Conservation (phyloP, 2,888 invertebrate genomes). For the Volucella zonaria region DNA sequence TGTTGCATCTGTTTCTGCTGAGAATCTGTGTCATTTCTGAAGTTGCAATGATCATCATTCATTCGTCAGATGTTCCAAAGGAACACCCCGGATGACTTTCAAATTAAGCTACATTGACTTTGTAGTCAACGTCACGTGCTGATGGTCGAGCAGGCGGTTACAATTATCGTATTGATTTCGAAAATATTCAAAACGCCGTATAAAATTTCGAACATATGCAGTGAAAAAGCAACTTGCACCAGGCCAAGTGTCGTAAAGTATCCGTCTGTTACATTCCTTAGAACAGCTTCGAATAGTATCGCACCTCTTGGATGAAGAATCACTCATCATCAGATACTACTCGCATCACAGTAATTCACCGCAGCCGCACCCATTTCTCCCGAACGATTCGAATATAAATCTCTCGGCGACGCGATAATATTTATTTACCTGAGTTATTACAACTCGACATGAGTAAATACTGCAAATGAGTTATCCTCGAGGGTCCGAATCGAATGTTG, state of each 20-base stretch:
- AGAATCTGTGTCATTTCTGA: slow-evolving; percentile 58
- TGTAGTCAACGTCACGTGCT: slow-evolving; percentile 58
- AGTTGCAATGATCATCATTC: slow-evolving; percentile 46
- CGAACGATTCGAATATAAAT: slow-evolving; percentile 42
- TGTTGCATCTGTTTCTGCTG: slow-evolving; percentile 22
- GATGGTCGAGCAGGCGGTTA: slow-evolving; percentile 24
- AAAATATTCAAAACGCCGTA: slow-evolving; percentile 31
- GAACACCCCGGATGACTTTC: slow-evolving; percentile 59
- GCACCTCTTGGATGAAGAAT: background rate
- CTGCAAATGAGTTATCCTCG: slow-evolving; percentile 48
- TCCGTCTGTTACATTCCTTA: no score
- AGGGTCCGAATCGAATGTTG: slow-evolving; percentile 11
- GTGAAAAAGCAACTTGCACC: background rate
- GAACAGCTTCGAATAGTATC: background rate
- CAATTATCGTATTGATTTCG: slow-evolving; percentile 40
- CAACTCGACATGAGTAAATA: slow-evolving; percentile 41
- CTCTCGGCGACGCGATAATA: slow-evolving; percentile 39
- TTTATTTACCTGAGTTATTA: slow-evolving; percentile 51
- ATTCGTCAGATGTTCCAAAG: slow-evolving; percentile 34
- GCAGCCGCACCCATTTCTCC: slow-evolving; percentile 37
- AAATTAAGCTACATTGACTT: slow-evolving; percentile 3
- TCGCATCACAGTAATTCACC: background rate
- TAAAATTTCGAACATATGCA: slow-evolving; percentile 31
- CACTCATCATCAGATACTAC: background rate
- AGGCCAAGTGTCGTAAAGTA: no score